These are phyloP conservation scores for Eupsittula cactorum DNA, from an alignment of 2,113 vertebrate genomes.

Conservation along the genomic window DNA sequence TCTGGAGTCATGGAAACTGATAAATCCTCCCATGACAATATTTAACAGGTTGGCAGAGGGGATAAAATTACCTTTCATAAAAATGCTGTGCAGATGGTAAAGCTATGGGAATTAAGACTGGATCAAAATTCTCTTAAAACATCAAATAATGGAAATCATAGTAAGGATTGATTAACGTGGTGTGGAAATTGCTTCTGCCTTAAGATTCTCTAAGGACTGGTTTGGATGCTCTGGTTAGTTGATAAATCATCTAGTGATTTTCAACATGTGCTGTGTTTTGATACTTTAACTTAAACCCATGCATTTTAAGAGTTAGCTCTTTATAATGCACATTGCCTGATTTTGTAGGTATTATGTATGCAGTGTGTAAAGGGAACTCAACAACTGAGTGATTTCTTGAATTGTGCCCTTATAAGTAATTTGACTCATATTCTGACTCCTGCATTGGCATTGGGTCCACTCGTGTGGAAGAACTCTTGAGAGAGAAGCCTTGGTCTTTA, in stretches of 20 bases:
- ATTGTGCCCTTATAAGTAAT: neutral
- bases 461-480: neutral
- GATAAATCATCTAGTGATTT: slow-evolving; percentile 44
- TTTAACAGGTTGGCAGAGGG: slow-evolving; percentile 58
- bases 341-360: neutral
- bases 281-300: neutral
- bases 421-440: neutral
- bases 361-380: neutral
- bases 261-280: slow-evolving; percentile 3
- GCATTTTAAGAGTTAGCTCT: neutral
- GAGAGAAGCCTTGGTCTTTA: neutral
- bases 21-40: slow-evolving; percentile 56
- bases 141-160: slow-evolving; percentile 38
- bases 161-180: slow-evolving; percentile 21
- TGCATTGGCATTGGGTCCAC: neutral
- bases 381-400: neutral
- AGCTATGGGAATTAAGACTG: slow-evolving; percentile 43
- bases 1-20: slow-evolving; percentile 61
- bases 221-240: slow-evolving; percentile 26
- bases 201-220: slow-evolving; percentile 3
- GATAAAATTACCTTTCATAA: slow-evolving; percentile 67
- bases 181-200: slow-evolving; percentile 48
- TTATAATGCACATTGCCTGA: neutral
- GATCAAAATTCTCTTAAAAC: slow-evolving; percentile 27
- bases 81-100: slow-evolving; percentile 48